These are phyloP conservation scores for Rostratula benghalensis DNA, from an alignment of 2,113 vertebrate species.

Conservation along the genomic window DNA sequence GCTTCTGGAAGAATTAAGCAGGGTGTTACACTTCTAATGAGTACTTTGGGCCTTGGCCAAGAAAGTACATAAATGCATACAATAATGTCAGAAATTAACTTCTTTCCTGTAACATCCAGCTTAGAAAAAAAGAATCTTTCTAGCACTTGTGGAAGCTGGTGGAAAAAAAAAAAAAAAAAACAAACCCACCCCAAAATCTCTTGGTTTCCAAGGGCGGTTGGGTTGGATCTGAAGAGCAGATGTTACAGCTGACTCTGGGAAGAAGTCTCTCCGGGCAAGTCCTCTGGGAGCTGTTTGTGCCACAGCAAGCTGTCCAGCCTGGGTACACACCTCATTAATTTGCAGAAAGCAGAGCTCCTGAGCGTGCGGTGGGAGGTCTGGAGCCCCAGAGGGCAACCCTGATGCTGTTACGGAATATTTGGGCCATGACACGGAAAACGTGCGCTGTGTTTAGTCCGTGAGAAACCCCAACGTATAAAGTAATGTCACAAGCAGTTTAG, in stretches of 20 bases:
- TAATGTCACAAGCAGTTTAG: neutral
- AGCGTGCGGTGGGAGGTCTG: neutral
- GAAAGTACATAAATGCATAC: neutral
- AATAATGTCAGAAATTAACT: slow-evolving; percentile 8
- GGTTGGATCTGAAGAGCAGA: neutral
- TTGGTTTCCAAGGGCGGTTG: neutral
- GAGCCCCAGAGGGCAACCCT: neutral
- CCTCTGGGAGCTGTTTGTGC: neutral
- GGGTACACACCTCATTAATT: neutral
- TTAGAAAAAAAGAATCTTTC: neutral
- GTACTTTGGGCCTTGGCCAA: slow-evolving; percentile 12
- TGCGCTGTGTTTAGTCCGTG: neutral
- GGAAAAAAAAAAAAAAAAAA: neutral
- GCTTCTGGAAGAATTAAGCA: slow-evolving; percentile 42
- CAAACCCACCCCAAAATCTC: too few relatives aligned
- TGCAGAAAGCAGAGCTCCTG: neutral
- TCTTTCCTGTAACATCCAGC: neutral
- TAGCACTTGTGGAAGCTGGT: neutral
- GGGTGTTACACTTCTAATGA: slow-evolving; percentile 28
- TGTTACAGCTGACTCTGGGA: neutral
- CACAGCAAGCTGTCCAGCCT: neutral
- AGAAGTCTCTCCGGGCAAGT: neutral
- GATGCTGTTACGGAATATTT: neutral
- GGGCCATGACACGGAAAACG: neutral
- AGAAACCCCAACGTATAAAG: neutral